Base-by-base conservation (phyloP, 2,113 vertebrate species). In the Lagopus muta region DNA sequence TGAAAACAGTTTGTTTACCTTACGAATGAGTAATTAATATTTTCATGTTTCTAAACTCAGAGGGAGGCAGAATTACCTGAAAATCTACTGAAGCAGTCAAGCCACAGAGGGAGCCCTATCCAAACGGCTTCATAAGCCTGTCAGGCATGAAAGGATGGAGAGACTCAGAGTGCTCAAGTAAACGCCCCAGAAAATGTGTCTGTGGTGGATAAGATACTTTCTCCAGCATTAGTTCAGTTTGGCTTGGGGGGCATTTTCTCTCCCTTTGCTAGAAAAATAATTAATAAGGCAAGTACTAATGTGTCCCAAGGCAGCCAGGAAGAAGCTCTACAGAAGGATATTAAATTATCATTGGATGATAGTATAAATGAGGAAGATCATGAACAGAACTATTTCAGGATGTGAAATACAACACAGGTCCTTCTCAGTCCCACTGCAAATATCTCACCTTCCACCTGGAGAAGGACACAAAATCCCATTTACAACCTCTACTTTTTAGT, bases 1-100 rank as follows among this genome's bases (percentile, higher is more conserved):
- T n/a, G 74, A 86, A 91, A 69, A 0, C 6, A 43, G 2, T 9
- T 48, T 88, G 65, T 78, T 94, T 75, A 80, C 38, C 38, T 40
- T 11, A 16, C n/a, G 40, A 94, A 81, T 86, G 18, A 75, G 52
- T 91, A 91, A 91, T 89, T 75, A 80, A 75, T 82, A 71, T 78
- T 94, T 83, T 75, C 25, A 54, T 72, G 18, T 20, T 82, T 89
- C 2, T 1, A 64, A 90, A 86, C 38, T 57, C 0, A 0, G 74
- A 55, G n/a, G n/a, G 79, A 91, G 43, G 57, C 10, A 82, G 34
- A 25, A 67, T 80, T 91, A 62, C 34, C 76, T 78, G 88, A 81
- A 71, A 91, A 74, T 34, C 14, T 78, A 32, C 60, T 25, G 57
- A 86, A 69, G 61, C n/a, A 62, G 61, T 73, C 62, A 36, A 81